Base-by-base conservation (phyloP, 92 coral and sea anemone genomes). In the Bergia sp. region DNA sequence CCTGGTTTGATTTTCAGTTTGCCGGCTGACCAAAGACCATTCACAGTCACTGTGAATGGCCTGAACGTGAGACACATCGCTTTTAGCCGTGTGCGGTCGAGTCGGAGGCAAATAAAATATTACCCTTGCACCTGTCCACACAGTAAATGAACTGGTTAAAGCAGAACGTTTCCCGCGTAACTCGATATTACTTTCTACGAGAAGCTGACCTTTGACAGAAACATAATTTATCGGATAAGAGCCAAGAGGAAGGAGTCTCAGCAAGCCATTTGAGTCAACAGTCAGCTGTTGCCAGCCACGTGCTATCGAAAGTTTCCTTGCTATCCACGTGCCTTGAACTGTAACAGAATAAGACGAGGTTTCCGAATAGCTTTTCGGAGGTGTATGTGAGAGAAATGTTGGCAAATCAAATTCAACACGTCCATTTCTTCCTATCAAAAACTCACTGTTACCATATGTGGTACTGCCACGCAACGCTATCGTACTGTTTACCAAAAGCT, bases 391-490 rank as follows among this genome's bases (percentile, higher is more conserved):
- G 61, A 61, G 73, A 20, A 20, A 38, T 37, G 67, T 18, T 40
- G 92, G 86, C 43, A 90, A 45, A 50, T 86, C 81, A 79, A 93
- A 86, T 88, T 90, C 90, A 23, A 92, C 90, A 15, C 55, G 85
- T 6, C 94, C 96, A 41, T 89, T 80, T 41, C 77, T 37, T 65
- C 91, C 94, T 38, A 95, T 82, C 7, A 61, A 79, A 86, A 95
- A 76, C 47, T 90, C 86, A 73, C 93, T 73, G 53, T 39, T 16
- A 13, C 39, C 74, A 69, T 81, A 37, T 8, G 86, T 81, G 21
- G 85, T 57, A 15, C 86, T 81, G 16, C 86, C 86, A 81, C 50
- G 86, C 18, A 81, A 42, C 2, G 44, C 49, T 2, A 81, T 81
- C 61, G 83, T 50, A 80, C 88, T 90, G 75, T 58, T 57, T 12